A percentile compares a stretch with the other conserved stretches of the same genome.
Evolutionary conservation across 2,797 vertebrate species (phyloP).

Genomic region (Australoheros facetus): DNA sequence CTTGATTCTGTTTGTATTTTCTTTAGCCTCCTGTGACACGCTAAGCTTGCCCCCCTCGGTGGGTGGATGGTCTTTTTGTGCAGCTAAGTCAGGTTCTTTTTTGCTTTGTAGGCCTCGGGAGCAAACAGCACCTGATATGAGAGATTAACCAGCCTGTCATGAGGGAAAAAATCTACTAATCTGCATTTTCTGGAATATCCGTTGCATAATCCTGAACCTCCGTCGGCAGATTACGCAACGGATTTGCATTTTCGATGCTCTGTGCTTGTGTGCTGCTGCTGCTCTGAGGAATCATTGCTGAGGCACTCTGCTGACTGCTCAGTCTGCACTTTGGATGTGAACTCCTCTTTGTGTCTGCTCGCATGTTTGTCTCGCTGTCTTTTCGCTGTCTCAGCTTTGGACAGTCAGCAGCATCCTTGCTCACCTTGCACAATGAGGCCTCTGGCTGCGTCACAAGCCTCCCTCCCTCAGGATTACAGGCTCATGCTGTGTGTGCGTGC

Average conservation of each 20-base stretch:
- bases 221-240: constrained; percentile 53
- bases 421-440: constrained; percentile 34
- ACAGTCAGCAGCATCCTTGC: constrained; percentile 40
- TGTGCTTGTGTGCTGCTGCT: constrained; percentile 30
- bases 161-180: constrained; percentile 52
- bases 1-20: neutral
- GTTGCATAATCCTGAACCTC: constrained; percentile 67
- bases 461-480: constrained; percentile 6
- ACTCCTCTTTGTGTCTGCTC: constrained; percentile 15
- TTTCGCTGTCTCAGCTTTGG: constrained; percentile 29
- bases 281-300: neutral
- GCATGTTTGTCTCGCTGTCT: constrained; percentile 21
- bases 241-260: constrained; percentile 45
- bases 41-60: neutral
- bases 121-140: constrained; percentile 40
- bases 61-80: constrained; percentile 35
- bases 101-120: constrained; percentile 12
- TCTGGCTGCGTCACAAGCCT: neutral
- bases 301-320: constrained; percentile 19
- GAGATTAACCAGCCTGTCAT: constrained; percentile 57
- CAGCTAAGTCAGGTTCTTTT: constrained; percentile 5
- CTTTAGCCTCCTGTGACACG: neutral
- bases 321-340: constrained; percentile 30
- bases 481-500: neutral
- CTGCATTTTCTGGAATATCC: constrained; percentile 64